These are phyloP conservation scores for Stercorarius parasiticus DNA, from an alignment of 2,113 vertebrate genomes.

Conservation along the genomic window DNA sequence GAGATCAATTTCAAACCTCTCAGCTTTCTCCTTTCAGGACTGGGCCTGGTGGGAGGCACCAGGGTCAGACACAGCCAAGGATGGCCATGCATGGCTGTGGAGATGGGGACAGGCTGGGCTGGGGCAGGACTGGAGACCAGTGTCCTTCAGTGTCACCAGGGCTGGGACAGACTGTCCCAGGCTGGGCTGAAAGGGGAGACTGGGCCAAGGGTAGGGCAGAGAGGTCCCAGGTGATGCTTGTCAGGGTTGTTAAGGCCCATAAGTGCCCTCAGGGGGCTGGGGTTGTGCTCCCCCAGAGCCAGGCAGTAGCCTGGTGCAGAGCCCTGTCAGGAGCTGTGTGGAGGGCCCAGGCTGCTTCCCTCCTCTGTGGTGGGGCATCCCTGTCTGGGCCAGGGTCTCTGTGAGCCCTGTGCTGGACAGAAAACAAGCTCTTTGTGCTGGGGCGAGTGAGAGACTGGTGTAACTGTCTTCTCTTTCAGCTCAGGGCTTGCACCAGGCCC, in stretches of 20 bases:
- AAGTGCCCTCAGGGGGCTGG: accelerated
- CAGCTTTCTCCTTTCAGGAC: background rate
- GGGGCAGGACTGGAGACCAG: background rate
- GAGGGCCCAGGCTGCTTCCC: accelerated
- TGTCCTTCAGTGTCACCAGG: background rate
- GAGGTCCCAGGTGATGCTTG: background rate
- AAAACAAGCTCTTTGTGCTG: background rate
- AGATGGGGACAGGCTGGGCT: background rate
- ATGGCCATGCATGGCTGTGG: accelerated
- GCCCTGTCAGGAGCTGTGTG: accelerated
- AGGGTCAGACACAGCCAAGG: background rate
- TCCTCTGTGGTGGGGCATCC: accelerated
- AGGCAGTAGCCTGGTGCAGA: accelerated
- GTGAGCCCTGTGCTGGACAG: no score
- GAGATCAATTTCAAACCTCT: background rate
- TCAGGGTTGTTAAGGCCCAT: background rate
- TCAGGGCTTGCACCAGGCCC: accelerated
- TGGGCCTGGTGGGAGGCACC: background rate
- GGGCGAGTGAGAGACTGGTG: accelerated
- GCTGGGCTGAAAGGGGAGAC: background rate
- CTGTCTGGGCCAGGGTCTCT: background rate
- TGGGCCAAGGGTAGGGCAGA: background rate
- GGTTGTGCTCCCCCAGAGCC: accelerated
- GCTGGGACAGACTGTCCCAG: background rate
- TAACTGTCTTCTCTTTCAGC: background rate